Percentiles rank a stretch among this genome's conserved stretches.
phyloP scores from a whole-genome alignment of 35 echinoderm and acorn worm species.

The Apostichopus japonicus region DNA sequence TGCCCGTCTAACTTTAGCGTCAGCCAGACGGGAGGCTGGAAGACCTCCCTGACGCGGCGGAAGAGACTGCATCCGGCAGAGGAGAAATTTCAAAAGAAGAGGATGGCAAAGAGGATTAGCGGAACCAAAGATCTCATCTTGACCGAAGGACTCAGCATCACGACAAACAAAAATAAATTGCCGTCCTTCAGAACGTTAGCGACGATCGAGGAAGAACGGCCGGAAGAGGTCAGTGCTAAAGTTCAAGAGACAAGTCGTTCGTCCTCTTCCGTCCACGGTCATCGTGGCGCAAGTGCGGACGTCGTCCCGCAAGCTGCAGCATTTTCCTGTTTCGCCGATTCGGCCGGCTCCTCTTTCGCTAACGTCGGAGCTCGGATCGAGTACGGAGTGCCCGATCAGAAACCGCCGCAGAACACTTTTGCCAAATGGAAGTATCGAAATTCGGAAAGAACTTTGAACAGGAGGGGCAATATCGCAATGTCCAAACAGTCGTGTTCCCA shows the following conservation, averaged over 20 bases:
- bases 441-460: neutral
- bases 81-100: slow-evolving; percentile 58
- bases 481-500: slow-evolving; percentile 87
- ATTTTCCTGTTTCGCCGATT: neutral
- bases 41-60: slow-evolving; percentile 15
- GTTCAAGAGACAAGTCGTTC: neutral
- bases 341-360: neutral
- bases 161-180: slow-evolving; percentile 31
- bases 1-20: slow-evolving; percentile 31
- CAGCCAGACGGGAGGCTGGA: neutral
- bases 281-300: neutral
- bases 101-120: slow-evolving; percentile 24
- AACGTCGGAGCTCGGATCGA: neutral
- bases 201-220: slow-evolving; percentile 66
- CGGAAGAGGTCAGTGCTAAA: slow-evolving; percentile 27
- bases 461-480: slow-evolving; percentile 4
- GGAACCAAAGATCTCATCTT: slow-evolving; percentile 42
- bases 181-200: slow-evolving; percentile 69
- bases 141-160: slow-evolving; percentile 30
- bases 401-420: neutral
- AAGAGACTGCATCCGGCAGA: slow-evolving; percentile 53
- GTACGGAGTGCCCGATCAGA: neutral
- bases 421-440: slow-evolving; percentile 1
- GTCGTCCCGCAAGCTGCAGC: neutral
- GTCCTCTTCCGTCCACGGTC: neutral